A percentile compares a stretch with the other conserved stretches of the same genome.
These are phyloP conservation scores for Hucho hucho DNA, from an alignment of 2,113 vertebrate genomes.

Conservation along the genomic window DNA sequence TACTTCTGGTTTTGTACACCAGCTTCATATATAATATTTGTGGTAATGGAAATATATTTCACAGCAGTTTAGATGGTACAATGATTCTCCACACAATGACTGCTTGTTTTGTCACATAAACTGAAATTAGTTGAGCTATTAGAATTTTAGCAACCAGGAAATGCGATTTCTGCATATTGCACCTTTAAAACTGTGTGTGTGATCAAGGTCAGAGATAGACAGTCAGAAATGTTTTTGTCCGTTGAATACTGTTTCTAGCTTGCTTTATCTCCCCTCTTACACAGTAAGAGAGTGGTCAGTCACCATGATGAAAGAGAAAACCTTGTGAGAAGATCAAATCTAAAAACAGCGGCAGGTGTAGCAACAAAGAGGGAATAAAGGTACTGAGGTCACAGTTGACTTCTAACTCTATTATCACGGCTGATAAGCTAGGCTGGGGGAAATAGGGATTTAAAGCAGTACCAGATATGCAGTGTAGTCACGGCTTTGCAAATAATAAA, in stretches of 20 bases:
- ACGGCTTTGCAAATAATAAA: conserved; percentile 25
- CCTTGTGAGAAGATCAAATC: neutral
- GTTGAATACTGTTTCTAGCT: neutral
- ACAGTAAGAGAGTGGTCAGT: neutral
- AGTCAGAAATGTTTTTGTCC: neutral
- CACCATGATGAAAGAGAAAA: neutral
- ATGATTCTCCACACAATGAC: too few relatives aligned
- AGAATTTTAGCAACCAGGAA: too few relatives aligned
- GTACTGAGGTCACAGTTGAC: neutral
- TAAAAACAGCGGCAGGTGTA: neutral
- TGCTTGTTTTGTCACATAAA: too few relatives aligned
- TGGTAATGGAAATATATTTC: too few relatives aligned
- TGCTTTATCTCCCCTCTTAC: neutral
- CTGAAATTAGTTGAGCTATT: too few relatives aligned
- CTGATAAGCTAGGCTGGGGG: neutral
- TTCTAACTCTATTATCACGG: neutral
- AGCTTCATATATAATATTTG: too few relatives aligned
- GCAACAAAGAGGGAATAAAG: neutral
- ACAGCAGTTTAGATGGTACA: too few relatives aligned
- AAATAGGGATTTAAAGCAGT: conserved; percentile 12
- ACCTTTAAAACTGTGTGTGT: conserved; percentile 31
- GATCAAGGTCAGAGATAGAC: conserved; percentile 14
- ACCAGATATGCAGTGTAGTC: conserved; percentile 28
- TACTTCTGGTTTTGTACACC: too few relatives aligned
- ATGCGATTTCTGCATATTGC: neutral